phyloP scores from a whole-genome alignment of 1,140 invertebrate genomes.

The Aricia agestis region DNA sequence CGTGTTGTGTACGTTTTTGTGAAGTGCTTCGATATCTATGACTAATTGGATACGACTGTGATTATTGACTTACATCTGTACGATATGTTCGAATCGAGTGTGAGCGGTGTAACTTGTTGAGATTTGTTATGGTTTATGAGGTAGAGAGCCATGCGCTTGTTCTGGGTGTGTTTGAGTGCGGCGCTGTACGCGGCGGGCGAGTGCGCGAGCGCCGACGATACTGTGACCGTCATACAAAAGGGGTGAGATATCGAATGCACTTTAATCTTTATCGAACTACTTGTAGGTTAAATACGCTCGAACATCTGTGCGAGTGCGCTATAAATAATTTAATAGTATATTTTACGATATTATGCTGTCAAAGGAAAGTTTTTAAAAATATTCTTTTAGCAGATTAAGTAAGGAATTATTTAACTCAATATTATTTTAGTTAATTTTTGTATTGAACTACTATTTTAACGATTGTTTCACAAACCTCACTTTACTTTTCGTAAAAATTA shows the following conservation, averaged over 20 bases:
- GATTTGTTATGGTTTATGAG: background rate
- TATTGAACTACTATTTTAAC: too few species aligned
- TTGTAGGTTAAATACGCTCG: background rate
- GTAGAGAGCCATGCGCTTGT: background rate
- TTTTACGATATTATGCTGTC: background rate
- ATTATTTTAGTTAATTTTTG: too few species aligned
- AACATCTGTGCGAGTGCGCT: background rate
- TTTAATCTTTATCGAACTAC: background rate
- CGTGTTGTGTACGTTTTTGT: background rate
- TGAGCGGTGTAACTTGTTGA: background rate
- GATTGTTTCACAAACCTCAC: too few species aligned
- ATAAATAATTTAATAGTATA: background rate
- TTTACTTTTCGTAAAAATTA: too few species aligned
- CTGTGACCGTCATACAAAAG: conserved; percentile 35
- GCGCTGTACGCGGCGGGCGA: conserved; percentile 19
- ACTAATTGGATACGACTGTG: background rate
- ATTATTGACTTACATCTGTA: background rate
- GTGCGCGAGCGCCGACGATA: conserved; percentile 17
- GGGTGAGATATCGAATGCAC: conserved; percentile 29
- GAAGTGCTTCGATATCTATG: background rate
- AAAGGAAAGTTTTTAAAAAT: background rate
- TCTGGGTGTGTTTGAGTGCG: conserved; percentile 4
- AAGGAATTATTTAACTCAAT: too few species aligned
- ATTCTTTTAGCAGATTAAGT: too few species aligned
- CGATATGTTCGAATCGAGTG: background rate